Base-by-base conservation (phyloP, 1,140 invertebrate genomes). In the Ganaspis sp. region DNA sequence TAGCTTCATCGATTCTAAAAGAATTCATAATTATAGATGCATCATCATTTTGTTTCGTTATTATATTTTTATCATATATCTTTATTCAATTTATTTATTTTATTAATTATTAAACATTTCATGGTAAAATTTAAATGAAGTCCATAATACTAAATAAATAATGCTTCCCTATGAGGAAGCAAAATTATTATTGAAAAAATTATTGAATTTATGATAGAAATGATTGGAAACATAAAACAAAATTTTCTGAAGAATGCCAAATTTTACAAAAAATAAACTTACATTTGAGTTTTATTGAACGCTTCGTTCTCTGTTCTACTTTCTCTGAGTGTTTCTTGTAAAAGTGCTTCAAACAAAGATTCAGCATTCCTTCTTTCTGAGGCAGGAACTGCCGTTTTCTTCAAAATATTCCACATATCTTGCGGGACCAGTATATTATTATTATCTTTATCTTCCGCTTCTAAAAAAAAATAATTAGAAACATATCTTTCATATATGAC, bases 341-440 rank as follows among this genome's bases (percentile, higher is more conserved):
- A n/a, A 64, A 64, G 58, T 29, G 58, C 58, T 8, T 64, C 58
- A 64, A 29, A 64, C 11, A 64, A 29, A 29, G 23, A 6, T 15
- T 64, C 26, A 29, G 58, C 26, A 34, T 64, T 26, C n/a, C 9
- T 64, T 64, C 23, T 64, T 26, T 34, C 58, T 5, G 58, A 64
- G 8, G 23, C 12, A 64, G 58, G 58, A 64, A 64, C 58, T 64
- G 58, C 11, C n/a, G 26, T 64, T 29, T 64, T 64, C 11, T 64
- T 64, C 23, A 64, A 64, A 64, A 64, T 64, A 64, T 64, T 64
- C 58, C 58, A 64, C 58, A 64, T 64, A 11, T 64, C 58, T 29
- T 64, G 58, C 4, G 58, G 58, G 29, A 64, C 58, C 23, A 34
- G 11, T 29, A 29, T 5, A 64, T 26, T 29, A 29, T 64, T 12